Evolutionary conservation across 2,113 vertebrate species (phyloP), one percentile per base, ranked within the genome.

Genomic region (Vanacampus margaritifer): DNA sequence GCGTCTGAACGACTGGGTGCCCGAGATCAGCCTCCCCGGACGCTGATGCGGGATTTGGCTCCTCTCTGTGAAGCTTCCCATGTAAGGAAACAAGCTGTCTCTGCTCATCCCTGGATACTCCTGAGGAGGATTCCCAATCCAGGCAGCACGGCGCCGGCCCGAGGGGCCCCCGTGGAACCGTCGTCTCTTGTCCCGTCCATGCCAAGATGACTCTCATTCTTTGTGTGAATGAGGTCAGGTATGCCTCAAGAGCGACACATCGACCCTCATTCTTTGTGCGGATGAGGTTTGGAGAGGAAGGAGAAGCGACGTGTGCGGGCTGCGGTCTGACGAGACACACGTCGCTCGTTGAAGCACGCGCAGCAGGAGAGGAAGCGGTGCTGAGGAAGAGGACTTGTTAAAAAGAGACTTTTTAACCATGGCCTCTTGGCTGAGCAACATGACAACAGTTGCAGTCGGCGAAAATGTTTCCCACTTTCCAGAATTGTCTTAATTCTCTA

Each of bases 281-380:
- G 91, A 92, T 92, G 91, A 91, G 91, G 91, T 92, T 90, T 92
- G 91, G 91, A 91, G 89, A 91, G 89, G 75, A 88, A 91, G 89
- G 89, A 91, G 89, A 89, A 88, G 91, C 88, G 83, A 81, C 16
- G 79, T 73, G 65, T 79, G 87, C 68, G 60, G 78, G 75, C 79
- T 74, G 85, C 70, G 87, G 59, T 64, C 21, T 53, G 81, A 72
- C 82, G 79, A 81, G 78, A 85, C 88, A 46, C 61, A 87, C 13
- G 73, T 82, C 80, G 87, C 90, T 74, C 68, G 76, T 75, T 79
- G 82, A 89, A 77, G 91, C 89, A 89, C 77, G 89, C 89, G 88
- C 89, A 86, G 89, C 51, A 89, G 91, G 87, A 89, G 91, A 90
- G 88, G 90, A 91, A 90, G 91, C 88, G 91, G 87, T 88, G 90